Evolutionary conservation across 2,113 vertebrate species (phyloP).

Genomic region (Oryzias curvinotus): DNA sequence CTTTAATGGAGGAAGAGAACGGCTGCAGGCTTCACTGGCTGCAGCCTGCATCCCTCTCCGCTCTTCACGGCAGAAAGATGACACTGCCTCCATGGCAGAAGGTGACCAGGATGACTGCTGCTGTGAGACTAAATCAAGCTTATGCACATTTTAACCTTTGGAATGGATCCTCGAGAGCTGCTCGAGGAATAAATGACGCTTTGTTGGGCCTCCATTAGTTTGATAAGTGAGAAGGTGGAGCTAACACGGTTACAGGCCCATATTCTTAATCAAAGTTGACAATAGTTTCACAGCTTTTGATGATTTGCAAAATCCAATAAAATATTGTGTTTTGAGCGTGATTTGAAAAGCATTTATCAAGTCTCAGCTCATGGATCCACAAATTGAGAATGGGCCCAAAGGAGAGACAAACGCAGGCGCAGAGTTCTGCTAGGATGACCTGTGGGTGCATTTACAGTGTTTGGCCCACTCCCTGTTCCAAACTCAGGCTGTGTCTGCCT

Average conservation of each 20-base stretch:
- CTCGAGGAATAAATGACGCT: constrained; percentile 40
- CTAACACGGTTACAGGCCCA: constrained; percentile 42
- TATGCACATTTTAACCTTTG: constrained; percentile 41
- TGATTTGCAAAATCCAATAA: constrained; percentile 47
- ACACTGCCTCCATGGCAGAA: constrained; percentile 38
- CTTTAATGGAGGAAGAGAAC: constrained; percentile 34
- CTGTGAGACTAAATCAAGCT: constrained; percentile 49
- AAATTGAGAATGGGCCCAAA: constrained; percentile 49
- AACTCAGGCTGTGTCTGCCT: constrained; percentile 54
- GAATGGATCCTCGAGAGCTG: constrained; percentile 33
- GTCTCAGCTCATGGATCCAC: constrained; percentile 34
- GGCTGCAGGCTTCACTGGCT: constrained; percentile 39
- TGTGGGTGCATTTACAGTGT: constrained; percentile 30
- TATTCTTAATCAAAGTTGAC: constrained; percentile 50
- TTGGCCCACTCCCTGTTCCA: constrained; percentile 45
- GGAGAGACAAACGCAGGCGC: constrained; percentile 29
- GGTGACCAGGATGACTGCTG: constrained; percentile 56
- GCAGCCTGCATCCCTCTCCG: constrained; percentile 34
- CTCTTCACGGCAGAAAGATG: constrained; percentile 50
- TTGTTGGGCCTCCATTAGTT: constrained; percentile 34
- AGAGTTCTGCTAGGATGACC: constrained; percentile 44
- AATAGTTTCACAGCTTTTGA: constrained; percentile 39
- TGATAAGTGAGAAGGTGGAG: constrained; percentile 23
- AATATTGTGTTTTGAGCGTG: constrained; percentile 25
- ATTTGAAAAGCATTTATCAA: constrained; percentile 27